A percentile compares a stretch with the other conserved stretches of the same genome.
phyloP scores from a whole-genome alignment of 2,113 vertebrate species.

The Siniperca chuatsi region DNA sequence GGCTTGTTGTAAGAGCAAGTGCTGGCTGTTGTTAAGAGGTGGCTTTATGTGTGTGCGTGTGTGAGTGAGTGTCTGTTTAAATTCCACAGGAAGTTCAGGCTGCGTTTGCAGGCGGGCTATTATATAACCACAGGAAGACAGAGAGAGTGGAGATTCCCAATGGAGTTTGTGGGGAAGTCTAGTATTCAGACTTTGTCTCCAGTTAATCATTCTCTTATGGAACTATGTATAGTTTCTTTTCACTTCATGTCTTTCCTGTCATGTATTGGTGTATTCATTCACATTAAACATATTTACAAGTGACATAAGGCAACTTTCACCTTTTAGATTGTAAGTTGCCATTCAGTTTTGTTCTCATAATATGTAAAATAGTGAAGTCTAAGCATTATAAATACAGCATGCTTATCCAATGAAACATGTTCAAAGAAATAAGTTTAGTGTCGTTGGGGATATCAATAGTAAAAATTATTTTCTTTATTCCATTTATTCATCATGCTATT shows the following conservation, averaged over 20 bases:
- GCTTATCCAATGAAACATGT: not conserved
- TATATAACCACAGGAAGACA: conserved; percentile 47
- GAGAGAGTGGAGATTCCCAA: conserved; percentile 37
- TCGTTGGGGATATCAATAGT: not conserved
- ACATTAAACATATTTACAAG: not conserved
- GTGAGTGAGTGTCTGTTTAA: conserved; percentile 29
- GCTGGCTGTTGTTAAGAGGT: conserved; percentile 14
- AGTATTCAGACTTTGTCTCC: not conserved
- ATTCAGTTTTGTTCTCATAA: not conserved
- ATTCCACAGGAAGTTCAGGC: conserved; percentile 47
- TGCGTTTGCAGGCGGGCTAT: conserved; percentile 37
- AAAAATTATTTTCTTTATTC: not conserved
- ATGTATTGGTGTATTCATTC: not conserved
- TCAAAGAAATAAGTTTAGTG: not conserved
- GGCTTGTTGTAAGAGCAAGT: conserved; percentile 5
- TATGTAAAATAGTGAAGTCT: not conserved
- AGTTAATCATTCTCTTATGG: conserved; percentile 28
- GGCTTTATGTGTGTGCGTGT: conserved; percentile 34
- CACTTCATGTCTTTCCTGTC: not conserved
- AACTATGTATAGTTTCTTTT: not conserved
- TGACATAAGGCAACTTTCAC: not conserved
- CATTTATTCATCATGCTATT: not conserved
- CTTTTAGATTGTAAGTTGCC: not conserved
- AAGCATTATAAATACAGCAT: not conserved
- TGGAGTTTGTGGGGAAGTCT: conserved; percentile 14